phyloP scores from a whole-genome alignment of 2,113 vertebrate species.

The Psilopogon haemacephalus region DNA sequence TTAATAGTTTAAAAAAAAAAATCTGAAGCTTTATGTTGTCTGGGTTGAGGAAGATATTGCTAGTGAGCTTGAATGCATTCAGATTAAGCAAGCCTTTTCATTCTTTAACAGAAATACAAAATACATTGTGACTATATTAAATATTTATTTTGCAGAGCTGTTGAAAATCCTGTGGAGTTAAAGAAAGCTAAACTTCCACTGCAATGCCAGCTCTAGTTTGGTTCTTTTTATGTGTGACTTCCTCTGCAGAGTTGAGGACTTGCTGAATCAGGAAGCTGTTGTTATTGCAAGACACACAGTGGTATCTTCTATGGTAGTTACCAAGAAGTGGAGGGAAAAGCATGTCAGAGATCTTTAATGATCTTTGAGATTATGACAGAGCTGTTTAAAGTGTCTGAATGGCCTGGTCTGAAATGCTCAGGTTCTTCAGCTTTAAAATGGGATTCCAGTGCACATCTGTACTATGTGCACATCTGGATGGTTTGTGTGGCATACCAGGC shows the following conservation, averaged over 20 bases:
- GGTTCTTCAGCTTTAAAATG: neutral
- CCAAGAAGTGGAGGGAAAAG: slow-evolving; percentile 1
- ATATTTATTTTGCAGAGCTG: neutral
- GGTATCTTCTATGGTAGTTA: neutral
- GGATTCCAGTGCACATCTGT: no score
- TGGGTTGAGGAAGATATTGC: neutral
- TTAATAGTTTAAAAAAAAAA: neutral
- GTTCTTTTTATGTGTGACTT: slow-evolving; percentile 53
- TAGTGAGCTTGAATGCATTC: neutral
- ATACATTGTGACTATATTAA: neutral
- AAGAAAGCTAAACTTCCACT: slow-evolving; percentile 4
- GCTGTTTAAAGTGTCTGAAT: neutral
- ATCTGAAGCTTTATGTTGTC: neutral
- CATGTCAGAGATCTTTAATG: neutral
- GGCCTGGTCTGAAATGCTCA: neutral
- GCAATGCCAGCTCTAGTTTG: neutral
- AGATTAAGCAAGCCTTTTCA: neutral
- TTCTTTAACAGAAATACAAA: neutral
- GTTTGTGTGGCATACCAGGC: no score
- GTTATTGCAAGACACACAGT: slow-evolving; percentile 34
- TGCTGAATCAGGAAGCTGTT: slow-evolving; percentile 53
- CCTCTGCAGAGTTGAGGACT: slow-evolving; percentile 53
- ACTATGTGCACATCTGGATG: no score
- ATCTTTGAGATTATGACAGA: neutral
- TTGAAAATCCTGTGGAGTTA: slow-evolving; percentile 3